Evolutionary conservation across 1,140 invertebrate species (phyloP).

Genomic region (Magallana ariakensis): DNA sequence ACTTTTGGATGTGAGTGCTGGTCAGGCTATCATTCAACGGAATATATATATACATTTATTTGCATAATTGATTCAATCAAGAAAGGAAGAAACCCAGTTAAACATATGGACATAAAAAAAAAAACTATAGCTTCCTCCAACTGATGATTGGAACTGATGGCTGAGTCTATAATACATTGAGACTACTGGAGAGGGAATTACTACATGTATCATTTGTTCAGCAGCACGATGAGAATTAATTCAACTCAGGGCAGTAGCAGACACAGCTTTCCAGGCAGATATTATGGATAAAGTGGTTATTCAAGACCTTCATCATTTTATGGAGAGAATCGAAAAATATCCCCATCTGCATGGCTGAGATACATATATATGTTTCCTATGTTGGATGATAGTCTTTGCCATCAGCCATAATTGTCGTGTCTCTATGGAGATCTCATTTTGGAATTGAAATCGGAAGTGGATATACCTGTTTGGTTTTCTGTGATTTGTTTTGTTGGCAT

Average conservation of each 20-base stretch:
- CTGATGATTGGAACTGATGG: not conserved
- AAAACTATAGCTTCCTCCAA: no score
- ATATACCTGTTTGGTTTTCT: not conserved
- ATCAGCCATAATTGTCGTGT: not conserved
- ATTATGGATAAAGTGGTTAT: not conserved
- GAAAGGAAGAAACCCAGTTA: not conserved
- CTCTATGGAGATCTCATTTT: constrained; percentile 25
- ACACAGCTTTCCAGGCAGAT: not conserved
- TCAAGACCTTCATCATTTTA: not conserved
- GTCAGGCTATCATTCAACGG: not conserved
- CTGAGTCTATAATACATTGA: not conserved
- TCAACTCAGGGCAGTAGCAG: not conserved
- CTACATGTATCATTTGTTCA: not conserved
- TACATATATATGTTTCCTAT: not conserved
- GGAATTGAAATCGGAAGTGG: constrained; percentile 6
- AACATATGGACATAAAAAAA: constrained; percentile 24
- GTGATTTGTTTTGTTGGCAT: constrained; percentile 19
- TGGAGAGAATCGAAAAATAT: constrained; percentile 13
- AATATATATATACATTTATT: constrained; percentile 15
- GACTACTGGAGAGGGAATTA: not conserved
- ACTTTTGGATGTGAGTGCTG: no score
- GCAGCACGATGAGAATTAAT: constrained; percentile 7
- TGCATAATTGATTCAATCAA: constrained; percentile 35
- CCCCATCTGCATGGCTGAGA: not conserved
- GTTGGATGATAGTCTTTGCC: not conserved